Evolutionary conservation across 2,113 vertebrate species (phyloP), one percentile per base, ranked within the genome.

Genomic region (Sylvia atricapilla): DNA sequence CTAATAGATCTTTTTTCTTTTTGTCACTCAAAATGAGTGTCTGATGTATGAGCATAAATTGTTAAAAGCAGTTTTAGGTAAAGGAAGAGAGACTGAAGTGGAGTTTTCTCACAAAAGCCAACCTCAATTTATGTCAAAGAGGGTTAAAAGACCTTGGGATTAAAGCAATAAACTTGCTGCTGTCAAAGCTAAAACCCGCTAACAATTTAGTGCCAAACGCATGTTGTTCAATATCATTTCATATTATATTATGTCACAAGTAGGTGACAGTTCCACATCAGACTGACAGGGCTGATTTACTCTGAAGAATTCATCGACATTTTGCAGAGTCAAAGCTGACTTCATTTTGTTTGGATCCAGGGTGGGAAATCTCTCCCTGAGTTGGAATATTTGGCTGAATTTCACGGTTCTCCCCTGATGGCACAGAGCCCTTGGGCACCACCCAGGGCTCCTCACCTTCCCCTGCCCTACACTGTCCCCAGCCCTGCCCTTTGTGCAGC

Each of bases 71-170:
- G 98, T 99, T 99, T 98, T 98, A 98, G 98, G 98, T 98, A 98
- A 98, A 98, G 97, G 97, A 98, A 98, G 98, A 98, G 98, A 98
- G 98, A 98, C 97, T 97, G 98, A 98, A 98, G 98, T 98, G 97
- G 97, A 97, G 96, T 94, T 97, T 96, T 98, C 97, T 97, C 97
- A 98, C 98, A 99, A 98, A 98, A 99, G 99, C 98, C 99, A 99
- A 98, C 98, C 98, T 99, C 98, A 99, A 99, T 99, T 99, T 99
- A 98, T 98, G 98, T 99, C 99, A 99, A 99, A 98, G 98, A 98
- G 97, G 98, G 98, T 99, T 99, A 99, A 98, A 99, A 99, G 98
- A 99, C 98, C 98, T 98, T 98, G 98, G 98, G 98, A 99, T 99
- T 99, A 99, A 99, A 99, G 99, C 98, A 99, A 98, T 99, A 99